A percentile compares a stretch with the other conserved stretches of the same genome.
Conservation (phyloP, 1,140 invertebrate genomes). For the Octopus sinensis region DNA sequence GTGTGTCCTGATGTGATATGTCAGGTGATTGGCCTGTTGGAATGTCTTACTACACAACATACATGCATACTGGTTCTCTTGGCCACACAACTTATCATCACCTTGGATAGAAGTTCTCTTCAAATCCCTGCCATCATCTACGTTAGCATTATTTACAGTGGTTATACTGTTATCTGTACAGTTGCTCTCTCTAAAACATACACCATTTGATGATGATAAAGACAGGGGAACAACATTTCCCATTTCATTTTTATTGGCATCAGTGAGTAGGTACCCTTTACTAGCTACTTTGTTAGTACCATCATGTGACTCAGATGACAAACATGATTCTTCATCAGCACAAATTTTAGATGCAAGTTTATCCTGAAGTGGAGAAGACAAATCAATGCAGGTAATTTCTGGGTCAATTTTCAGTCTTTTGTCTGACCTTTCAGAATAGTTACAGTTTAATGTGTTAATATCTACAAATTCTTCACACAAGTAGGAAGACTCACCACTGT, state of each 20-base stretch:
- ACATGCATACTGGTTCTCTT: not conserved
- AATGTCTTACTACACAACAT: conserved; percentile 1
- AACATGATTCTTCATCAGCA: too few relatives aligned
- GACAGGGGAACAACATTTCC: too few relatives aligned
- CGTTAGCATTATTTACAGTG: too few relatives aligned
- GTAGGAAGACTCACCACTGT: not conserved
- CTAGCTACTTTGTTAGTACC: too few relatives aligned
- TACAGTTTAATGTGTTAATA: not conserved
- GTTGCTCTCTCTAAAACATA: too few relatives aligned
- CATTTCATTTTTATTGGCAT: too few relatives aligned
- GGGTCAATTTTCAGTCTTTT: not conserved
- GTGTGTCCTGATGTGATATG: conserved; percentile 27
- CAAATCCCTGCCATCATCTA: too few relatives aligned
- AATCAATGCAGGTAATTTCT: conserved; percentile 1
- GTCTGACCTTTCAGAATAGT: not conserved
- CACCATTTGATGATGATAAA: too few relatives aligned
- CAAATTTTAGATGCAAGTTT: too few relatives aligned
- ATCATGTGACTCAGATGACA: too few relatives aligned
- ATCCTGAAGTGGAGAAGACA: not conserved
- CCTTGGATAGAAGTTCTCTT: not conserved
- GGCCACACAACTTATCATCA: not conserved
- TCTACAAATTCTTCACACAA: conserved; percentile 4
- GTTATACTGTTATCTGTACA: too few relatives aligned
- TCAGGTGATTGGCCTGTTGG: not conserved
- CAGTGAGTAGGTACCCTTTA: too few relatives aligned